Evolutionary conservation across 2,113 vertebrate species (phyloP).

Genomic region (Emydura subglobosa): DNA sequence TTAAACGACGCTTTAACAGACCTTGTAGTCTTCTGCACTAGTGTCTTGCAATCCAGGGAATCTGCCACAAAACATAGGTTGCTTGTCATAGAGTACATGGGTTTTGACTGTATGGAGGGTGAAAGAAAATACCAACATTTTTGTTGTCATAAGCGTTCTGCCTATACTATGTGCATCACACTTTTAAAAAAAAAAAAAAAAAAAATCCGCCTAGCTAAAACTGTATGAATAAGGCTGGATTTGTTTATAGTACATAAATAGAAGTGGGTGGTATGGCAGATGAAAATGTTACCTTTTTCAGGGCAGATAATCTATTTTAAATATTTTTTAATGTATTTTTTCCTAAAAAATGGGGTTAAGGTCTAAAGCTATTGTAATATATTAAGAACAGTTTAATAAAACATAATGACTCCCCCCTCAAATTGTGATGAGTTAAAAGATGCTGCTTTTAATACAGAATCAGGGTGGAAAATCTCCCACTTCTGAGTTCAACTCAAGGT

Average conservation of each 20-base stretch:
- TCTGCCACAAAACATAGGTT: background rate
- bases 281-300: background rate
- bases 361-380: background rate
- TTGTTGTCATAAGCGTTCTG: background rate
- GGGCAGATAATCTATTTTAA: background rate
- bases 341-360: background rate
- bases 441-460: background rate
- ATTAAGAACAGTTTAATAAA: background rate
- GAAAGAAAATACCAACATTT: background rate
- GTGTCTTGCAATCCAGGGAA: fast-evolving
- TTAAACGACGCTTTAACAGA: background rate
- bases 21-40: background rate
- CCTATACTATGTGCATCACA: background rate
- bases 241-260: background rate
- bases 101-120: background rate
- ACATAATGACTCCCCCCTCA: background rate
- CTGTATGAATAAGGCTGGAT: background rate
- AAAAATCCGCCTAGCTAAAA: background rate
- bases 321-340: background rate
- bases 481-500: background rate
- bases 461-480: background rate
- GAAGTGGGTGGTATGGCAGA: background rate
- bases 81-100: background rate
- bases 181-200: background rate
- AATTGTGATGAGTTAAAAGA: background rate